Evolutionary conservation across 2,888 invertebrate genomes (phyloP).

Genomic region (Noctua pronuba): DNA sequence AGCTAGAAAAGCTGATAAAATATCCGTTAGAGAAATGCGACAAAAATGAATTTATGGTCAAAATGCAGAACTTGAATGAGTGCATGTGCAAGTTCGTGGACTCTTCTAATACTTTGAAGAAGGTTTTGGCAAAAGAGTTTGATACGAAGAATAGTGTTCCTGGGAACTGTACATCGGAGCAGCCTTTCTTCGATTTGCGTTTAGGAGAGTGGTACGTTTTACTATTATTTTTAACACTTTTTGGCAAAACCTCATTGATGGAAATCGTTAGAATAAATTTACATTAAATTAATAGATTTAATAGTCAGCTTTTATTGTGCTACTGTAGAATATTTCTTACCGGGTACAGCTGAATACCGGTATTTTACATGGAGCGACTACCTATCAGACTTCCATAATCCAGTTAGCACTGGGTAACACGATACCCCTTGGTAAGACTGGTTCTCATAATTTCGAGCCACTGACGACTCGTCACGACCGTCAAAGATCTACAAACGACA

Average conservation of each 20-base stretch:
- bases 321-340: too few relatives aligned
- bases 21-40: slow-evolving; percentile 68
- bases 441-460: too few relatives aligned
- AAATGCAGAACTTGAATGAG: slow-evolving; percentile 83
- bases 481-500: too few relatives aligned
- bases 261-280: too few relatives aligned
- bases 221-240: not conserved
- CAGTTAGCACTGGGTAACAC: too few relatives aligned
- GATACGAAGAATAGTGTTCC: slow-evolving; percentile 74
- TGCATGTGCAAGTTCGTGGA: slow-evolving; percentile 86
- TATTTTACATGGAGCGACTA: too few relatives aligned
- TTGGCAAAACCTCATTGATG: not conserved
- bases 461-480: too few relatives aligned
- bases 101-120: slow-evolving; percentile 83
- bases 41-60: slow-evolving; percentile 76
- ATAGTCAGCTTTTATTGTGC: too few relatives aligned
- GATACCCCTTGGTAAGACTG: too few relatives aligned
- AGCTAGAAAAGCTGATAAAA: slow-evolving; percentile 78
- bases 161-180: slow-evolving; percentile 69
- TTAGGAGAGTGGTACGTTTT: slow-evolving; percentile 81
- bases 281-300: too few relatives aligned
- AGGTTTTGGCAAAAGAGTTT: slow-evolving; percentile 79
- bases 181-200: slow-evolving; percentile 77
- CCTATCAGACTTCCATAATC: too few relatives aligned
- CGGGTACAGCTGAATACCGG: too few relatives aligned